A percentile compares a stretch with the other conserved stretches of the same genome.
Evolutionary conservation across 2,113 vertebrate species (phyloP).

Genomic region (Tringa solitaria): DNA sequence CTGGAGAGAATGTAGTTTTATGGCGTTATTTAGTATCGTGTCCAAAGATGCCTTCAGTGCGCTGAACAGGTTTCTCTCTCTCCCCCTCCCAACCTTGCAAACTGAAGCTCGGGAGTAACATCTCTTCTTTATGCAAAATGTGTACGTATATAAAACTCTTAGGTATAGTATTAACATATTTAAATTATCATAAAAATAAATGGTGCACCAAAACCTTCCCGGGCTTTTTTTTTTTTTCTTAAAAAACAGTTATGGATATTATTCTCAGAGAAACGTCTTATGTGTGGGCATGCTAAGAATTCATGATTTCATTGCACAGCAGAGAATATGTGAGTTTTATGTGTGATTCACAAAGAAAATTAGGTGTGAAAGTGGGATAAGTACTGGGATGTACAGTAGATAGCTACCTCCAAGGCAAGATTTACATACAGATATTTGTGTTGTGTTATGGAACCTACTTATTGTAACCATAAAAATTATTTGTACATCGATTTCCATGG

Average conservation of each 20-base stretch:
- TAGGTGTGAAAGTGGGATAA: constrained; percentile 67
- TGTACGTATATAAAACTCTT: constrained; percentile 51
- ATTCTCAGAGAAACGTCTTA: constrained; percentile 57
- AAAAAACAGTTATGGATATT: constrained; percentile 60
- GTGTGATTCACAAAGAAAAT: constrained; percentile 70
- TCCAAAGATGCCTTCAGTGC: constrained; percentile 29
- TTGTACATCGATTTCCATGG: constrained; percentile 53
- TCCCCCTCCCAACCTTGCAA: not conserved
- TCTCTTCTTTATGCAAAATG: constrained; percentile 60
- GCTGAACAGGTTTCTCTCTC: not conserved
- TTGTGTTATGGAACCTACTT: constrained; percentile 54
- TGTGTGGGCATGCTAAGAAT: constrained; percentile 65
- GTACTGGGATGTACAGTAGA: constrained; percentile 51
- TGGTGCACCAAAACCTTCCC: constrained; percentile 62
- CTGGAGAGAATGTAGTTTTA: constrained; percentile 40
- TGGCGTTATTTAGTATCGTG: not conserved
- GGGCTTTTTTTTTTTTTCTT: not conserved
- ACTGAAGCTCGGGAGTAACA: constrained; percentile 16
- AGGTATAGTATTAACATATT: constrained; percentile 66
- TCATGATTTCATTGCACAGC: constrained; percentile 64
- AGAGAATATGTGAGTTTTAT: constrained; percentile 69
- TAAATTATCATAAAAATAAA: constrained; percentile 73
- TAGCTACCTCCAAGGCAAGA: constrained; percentile 62
- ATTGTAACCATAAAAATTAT: constrained; percentile 63
- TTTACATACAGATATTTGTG: constrained; percentile 67